Evolutionary conservation across 2,113 vertebrate genomes (phyloP), one percentile per base, ranked within the genome.

Genomic region (Mesitornis unicolor): DNA sequence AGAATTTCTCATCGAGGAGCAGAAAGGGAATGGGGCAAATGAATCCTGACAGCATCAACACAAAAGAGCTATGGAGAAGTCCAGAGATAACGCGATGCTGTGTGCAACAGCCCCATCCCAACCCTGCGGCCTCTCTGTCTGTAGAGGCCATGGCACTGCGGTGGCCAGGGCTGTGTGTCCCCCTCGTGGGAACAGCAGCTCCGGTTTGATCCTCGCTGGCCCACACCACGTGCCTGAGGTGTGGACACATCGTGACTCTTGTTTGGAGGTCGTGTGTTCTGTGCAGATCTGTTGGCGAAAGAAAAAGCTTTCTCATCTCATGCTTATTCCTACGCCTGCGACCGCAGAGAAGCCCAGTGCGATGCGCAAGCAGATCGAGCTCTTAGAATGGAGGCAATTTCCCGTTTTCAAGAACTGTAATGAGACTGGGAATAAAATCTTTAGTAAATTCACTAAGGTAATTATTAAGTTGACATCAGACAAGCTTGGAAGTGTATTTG

Each of bases 391-490:
- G 84, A 98, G 87, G 81, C 76, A 96, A 96, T 98, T 97, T 97
- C 95, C 94, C 97, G 59, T 96, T 95, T 97, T 96, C 68, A 93
- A 79, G 90, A 97, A 89, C 28, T 94, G 12, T 95, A 95, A 97
- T 95, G 92, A 96, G 93, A 93, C 96, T 89, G 84, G 19, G 69
- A 53, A 43, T 81, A 95, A 90, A 88, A 67, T 0, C 0, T 90
- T 69, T 95, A 93, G 92, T 95, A 93, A 79, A 97, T 92, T 87
- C 54, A 28, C 65, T 74, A 61, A 78, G 71, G 75, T 97, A 69
- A 84, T 97, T 94, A 91, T 51, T 94, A 92, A 96, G 77, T 75
- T 71, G 79, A 94, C 97, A 64, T 38, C 67, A 96, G 56, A 91
- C 43, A 89, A 92, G 83, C 78, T 84, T 70, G 74, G 89, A 97